phyloP scores from a whole-genome alignment of 2,113 vertebrate species.

The Suricata suricatta region DNA sequence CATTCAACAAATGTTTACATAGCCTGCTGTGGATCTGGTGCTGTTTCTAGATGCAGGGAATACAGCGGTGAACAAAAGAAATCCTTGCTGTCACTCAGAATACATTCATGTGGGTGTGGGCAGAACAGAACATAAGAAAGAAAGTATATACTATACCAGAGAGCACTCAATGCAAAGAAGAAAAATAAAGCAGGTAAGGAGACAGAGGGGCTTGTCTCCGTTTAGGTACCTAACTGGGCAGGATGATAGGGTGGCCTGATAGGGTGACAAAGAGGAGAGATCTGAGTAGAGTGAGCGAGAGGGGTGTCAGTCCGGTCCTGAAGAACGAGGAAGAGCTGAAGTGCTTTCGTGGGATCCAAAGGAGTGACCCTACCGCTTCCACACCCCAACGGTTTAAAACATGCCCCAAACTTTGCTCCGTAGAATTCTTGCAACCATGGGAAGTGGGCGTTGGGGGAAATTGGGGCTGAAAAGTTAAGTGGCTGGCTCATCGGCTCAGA shows the following conservation, averaged over 20 bases:
- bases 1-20: not conserved
- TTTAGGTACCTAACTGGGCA: too few relatives aligned
- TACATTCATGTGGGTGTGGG: not conserved
- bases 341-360: not conserved
- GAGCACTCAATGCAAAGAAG: not conserved
- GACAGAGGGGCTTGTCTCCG: too few relatives aligned
- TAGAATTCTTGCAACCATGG: not conserved
- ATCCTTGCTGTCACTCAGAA: not conserved
- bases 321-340: not conserved
- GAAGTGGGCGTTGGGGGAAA: not conserved
- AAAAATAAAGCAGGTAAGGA: not conserved
- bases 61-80: not conserved
- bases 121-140: not conserved
- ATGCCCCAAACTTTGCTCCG: not conserved
- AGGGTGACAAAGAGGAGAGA: accelerated
- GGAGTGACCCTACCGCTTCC: not conserved
- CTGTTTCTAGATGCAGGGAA: not conserved
- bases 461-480: not conserved
- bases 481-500: not conserved
- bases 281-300: not conserved
- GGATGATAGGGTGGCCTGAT: not conserved
- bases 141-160: not conserved
- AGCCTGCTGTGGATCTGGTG: not conserved
- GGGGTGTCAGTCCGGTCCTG: not conserved
- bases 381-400: not conserved